Conservation (phyloP, 2,888 invertebrate species). For the Tachystola acroxantha region DNA sequence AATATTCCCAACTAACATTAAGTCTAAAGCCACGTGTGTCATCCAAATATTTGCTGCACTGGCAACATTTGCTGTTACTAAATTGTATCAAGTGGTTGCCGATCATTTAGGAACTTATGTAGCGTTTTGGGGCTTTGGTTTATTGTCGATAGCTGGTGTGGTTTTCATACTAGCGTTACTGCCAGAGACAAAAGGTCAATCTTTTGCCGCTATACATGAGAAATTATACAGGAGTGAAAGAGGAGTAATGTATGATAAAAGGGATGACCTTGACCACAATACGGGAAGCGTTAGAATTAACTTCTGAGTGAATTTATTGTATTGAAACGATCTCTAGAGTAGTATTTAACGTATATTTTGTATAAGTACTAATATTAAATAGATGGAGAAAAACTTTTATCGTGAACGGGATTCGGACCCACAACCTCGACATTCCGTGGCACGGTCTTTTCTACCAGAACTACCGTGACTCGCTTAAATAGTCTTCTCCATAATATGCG, state of each 20-base stretch:
- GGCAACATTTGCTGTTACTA: constrained; percentile 78
- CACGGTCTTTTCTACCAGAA: too few relatives aligned
- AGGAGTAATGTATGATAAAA: constrained; percentile 55
- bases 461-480: too few relatives aligned
- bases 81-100: constrained; percentile 75
- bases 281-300: constrained; percentile 52
- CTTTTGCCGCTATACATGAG: constrained; percentile 77
- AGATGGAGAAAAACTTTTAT: too few relatives aligned
- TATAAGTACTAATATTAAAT: not conserved
- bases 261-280: constrained; percentile 44
- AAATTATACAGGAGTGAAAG: constrained; percentile 55
- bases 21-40: constrained; percentile 81
- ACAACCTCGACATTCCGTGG: too few relatives aligned
- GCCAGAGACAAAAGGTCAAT: constrained; percentile 81
- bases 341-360: not conserved
- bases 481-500: too few relatives aligned
- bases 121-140: constrained; percentile 76
- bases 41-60: constrained; percentile 79
- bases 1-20: constrained; percentile 80
- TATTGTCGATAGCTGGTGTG: constrained; percentile 68
- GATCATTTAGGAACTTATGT: constrained; percentile 69
- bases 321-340: constrained; percentile 5
- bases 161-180: constrained; percentile 70
- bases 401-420: too few relatives aligned
- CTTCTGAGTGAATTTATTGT: constrained; percentile 19